Evolutionary conservation across 2,888 invertebrate genomes (phyloP), one percentile per base, ranked within the genome.

Genomic region (Byasa hedistus): DNA sequence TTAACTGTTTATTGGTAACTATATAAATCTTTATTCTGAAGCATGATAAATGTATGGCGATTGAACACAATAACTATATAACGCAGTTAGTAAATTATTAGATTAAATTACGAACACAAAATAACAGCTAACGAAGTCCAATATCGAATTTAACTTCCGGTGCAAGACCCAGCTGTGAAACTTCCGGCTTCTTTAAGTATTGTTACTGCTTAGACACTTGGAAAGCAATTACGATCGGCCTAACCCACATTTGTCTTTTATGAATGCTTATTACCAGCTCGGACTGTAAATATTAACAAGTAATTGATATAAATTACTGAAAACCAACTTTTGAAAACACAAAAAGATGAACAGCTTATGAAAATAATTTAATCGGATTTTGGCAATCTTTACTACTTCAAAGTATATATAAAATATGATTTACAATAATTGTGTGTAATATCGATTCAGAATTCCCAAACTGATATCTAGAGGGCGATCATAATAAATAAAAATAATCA

Each of bases 111-210:
- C 22, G 27, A 24, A 56, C 44, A 61, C 36, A 48, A 48, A n/a
- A 57, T 23, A 17, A 15, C 51, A 19, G 27, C 24, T 48, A 23
- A 66, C 51, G 15, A 65, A 66, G 57, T 66, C 54, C n/a, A 24
- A 57, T 66, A 62, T 66, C 55, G 54, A 58, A 66, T 52, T 63
- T 32, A 48, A 66, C 61, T 62, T 55, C 58, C 32, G n/a, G 62
- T 57, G 61, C 61, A 54, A 66, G 61, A 62, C 19, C 61, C 48
- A 55, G 44, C 52, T 61, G 54, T 27, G 44, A 36, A 66, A 66
- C 66, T 65, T 61, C 66, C 27, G 62, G 61, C 57, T 66, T 62
- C 44, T 44, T 22, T 48, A 32, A 58, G 62, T 57, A 62, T 62
- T 66, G 61, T 61, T 57, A 54, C 58, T 61, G n/a, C 58, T 66